Evolutionary conservation across 2,888 invertebrate genomes (phyloP).

Genomic region (Tricholauxania praeusta): DNA sequence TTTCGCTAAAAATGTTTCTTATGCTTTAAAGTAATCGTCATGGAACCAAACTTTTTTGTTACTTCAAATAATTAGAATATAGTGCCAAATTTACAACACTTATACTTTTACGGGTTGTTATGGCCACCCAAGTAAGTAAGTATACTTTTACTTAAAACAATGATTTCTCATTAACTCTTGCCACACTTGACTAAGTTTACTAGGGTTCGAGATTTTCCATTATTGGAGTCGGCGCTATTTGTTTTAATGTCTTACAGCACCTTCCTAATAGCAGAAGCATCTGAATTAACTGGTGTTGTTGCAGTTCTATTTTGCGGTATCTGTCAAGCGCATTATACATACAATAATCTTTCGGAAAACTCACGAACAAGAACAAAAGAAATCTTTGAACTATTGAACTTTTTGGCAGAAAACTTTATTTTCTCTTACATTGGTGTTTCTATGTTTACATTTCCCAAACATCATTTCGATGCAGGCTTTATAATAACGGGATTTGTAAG

Average conservation of each 20-base stretch:
- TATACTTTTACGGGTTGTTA: no score
- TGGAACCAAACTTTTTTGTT: no score
- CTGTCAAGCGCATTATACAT: conserved; percentile 99
- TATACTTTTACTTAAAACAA: not conserved
- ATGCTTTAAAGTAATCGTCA: no score
- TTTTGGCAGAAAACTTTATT: conserved; percentile 97
- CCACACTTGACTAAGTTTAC: conserved; percentile 92
- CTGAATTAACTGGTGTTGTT: conserved; percentile 96
- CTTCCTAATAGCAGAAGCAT: conserved; percentile 96
- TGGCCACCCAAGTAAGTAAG: no score
- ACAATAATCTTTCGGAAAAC: conserved; percentile 92
- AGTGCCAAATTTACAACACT: no score
- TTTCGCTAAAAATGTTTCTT: no score
- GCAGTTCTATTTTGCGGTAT: conserved; percentile 98
- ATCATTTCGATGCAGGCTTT: conserved; percentile 92
- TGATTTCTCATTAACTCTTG: conserved; percentile 58
- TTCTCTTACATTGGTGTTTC: conserved; percentile 99
- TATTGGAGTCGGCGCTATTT: conserved; percentile 95
- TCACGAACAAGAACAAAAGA: conserved; percentile 90
- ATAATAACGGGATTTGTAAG: conserved; percentile 92
- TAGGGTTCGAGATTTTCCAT: conserved; percentile 91
- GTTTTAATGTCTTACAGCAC: conserved; percentile 98
- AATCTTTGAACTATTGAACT: conserved; percentile 93
- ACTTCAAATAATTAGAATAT: no score
- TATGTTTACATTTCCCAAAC: conserved; percentile 97